Evolutionary conservation across 2,888 invertebrate species (phyloP), one percentile per base, ranked within the genome.

Genomic region (Unio delphinus): DNA sequence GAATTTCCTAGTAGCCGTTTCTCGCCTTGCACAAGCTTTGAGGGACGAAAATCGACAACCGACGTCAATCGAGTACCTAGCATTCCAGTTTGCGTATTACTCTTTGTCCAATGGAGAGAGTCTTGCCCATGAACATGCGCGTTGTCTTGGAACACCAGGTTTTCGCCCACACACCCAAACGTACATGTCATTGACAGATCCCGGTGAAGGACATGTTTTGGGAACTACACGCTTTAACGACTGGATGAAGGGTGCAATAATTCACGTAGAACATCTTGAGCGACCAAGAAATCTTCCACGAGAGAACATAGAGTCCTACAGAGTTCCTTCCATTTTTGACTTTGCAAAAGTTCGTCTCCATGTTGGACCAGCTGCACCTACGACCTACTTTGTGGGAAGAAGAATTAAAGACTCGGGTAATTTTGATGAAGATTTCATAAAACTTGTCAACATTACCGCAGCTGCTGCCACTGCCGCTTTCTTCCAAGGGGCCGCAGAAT

Each of bases 161-260:
- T 82, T 82, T 67, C 70, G 81, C 20, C 79, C 79, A 11, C 74
- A 79, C 67, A 76, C 82, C n/a, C 82, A 82, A 70, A 82, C 81
- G 55, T 81, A 82, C 68, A 81, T 81, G 81, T 81, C 82, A n/a
- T 62, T 81, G 20, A 82, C 82, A 11, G 82, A 82, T 66, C 82
- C 82, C 0, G 82, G 82, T 1, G 82, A 82, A 55, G 82, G 82
- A 4, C 82, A 82, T 64, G 76, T 81, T 26, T 67, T 82, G 68
- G 82, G 82, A 18, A 81, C 82, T 15, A 82, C 82, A 20, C 69
- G 80, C 55, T 80, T 76, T 64, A 64, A 71, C 20, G 82, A 82
- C 23, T 82, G 82, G 82, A 76, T 82, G 79, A 66, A 74, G 66
- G 82, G 82, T 20, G 80, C 82, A 61, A 82, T 82, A 34, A 76